These are phyloP conservation scores for Tokudaia tokunoshimensis DNA, from an alignment of 2,797 vertebrate species.

Conservation along the genomic window DNA sequence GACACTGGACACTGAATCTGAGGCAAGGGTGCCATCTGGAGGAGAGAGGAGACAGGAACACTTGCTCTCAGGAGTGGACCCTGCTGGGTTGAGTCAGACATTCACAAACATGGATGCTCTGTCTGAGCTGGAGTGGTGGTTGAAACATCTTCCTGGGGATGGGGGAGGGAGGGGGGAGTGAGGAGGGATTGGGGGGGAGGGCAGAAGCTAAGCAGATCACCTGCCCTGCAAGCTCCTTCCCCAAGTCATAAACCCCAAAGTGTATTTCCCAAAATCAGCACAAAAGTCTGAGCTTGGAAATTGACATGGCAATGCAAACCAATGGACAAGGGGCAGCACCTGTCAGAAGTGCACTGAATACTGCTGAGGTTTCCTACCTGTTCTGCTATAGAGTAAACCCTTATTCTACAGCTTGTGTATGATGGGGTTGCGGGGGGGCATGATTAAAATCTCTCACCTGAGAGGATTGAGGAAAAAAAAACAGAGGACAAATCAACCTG, in stretches of 20 bases:
- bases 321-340: neutral
- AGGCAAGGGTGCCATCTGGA: constrained; percentile 42
- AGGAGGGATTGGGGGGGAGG: too few species aligned
- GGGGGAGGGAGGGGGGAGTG: neutral
- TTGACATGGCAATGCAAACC: neutral
- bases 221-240: neutral
- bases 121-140: neutral
- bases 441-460: neutral
- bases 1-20: neutral
- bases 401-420: neutral
- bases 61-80: neutral
- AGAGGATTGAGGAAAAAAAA: neutral
- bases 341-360: neutral
- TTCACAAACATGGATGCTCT: rapidly evolving
- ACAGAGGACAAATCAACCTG: neutral
- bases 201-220: neutral
- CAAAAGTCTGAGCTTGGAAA: neutral
- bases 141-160: neutral
- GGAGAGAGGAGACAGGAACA: neutral
- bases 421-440: rapidly evolving
- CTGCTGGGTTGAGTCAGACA: neutral
- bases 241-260: neutral
- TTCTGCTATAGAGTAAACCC: neutral
- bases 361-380: too few species aligned
- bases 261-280: neutral